These are phyloP conservation scores for Catocala nupta DNA, from an alignment of 2,888 invertebrate genomes.

Conservation along the genomic window DNA sequence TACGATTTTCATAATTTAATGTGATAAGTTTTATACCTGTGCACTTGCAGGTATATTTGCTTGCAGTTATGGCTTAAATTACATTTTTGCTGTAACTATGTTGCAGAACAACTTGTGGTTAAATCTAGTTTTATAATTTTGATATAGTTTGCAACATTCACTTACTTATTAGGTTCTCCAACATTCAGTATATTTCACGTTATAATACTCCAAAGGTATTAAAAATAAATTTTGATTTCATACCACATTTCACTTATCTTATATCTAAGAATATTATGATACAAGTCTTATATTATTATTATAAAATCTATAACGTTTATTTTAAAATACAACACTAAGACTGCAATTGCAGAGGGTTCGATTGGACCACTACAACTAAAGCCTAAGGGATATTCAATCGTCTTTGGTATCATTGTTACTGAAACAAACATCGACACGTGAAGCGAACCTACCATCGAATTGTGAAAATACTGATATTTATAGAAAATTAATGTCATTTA, in stretches of 20 bases:
- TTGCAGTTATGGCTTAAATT: slow-evolving; percentile 76
- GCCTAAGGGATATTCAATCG: slow-evolving; percentile 84
- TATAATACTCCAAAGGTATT: slow-evolving; percentile 82
- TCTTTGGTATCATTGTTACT: slow-evolving; percentile 86
- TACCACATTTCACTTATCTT: slow-evolving; percentile 69
- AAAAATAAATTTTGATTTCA: slow-evolving; percentile 78
- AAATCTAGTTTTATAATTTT: slow-evolving; percentile 46
- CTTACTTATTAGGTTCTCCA: slow-evolving; percentile 28
- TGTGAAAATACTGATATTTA: slow-evolving; percentile 80
- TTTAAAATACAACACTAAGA: slow-evolving; percentile 75
- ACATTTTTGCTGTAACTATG: slow-evolving; percentile 73
- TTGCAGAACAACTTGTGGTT: slow-evolving; percentile 65
- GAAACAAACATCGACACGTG: slow-evolving; percentile 70
- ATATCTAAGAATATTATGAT: slow-evolving; percentile 75
- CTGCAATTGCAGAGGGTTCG: slow-evolving; percentile 63
- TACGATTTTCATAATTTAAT: slow-evolving; percentile 83
- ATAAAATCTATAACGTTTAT: slow-evolving; percentile 79
- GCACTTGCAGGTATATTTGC: slow-evolving; percentile 68
- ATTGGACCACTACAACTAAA: slow-evolving; percentile 66
- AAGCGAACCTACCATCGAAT: slow-evolving; percentile 61
- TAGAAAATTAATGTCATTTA: slow-evolving; percentile 78
- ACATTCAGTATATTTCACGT: slow-evolving; percentile 47
- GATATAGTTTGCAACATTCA: slow-evolving; percentile 44
- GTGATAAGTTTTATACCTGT: slow-evolving; percentile 80
- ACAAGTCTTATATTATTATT: slow-evolving; percentile 79